phyloP scores from a whole-genome alignment of 2,888 invertebrate genomes.

The Philopedon plagiatum region DNA sequence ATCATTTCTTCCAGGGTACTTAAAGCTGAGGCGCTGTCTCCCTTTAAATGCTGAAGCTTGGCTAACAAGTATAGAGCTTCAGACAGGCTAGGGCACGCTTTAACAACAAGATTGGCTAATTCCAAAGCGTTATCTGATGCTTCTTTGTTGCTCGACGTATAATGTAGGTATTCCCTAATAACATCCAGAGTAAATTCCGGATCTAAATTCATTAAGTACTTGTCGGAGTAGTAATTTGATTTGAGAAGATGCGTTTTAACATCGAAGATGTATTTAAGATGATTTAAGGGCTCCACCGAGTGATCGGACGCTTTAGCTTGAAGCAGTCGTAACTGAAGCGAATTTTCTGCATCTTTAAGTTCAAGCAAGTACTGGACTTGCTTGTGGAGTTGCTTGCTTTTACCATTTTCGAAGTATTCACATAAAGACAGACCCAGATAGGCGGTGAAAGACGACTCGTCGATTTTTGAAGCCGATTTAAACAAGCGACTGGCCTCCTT shows the following conservation, averaged over 20 bases:
- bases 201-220: conserved; percentile 83
- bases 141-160: conserved; percentile 69
- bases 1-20: conserved; percentile 80
- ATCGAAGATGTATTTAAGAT: conserved; percentile 77
- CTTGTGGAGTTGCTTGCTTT: conserved; percentile 82
- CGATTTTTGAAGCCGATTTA: conserved; percentile 82
- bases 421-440: conserved; percentile 87
- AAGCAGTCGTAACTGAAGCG: conserved; percentile 78
- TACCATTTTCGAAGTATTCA: conserved; percentile 82
- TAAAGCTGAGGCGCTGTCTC: conserved; percentile 82
- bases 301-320: conserved; percentile 76
- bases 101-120: conserved; percentile 79
- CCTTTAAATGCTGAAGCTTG: conserved; percentile 85
- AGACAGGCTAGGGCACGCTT: conserved; percentile 87
- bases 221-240: conserved; percentile 79
- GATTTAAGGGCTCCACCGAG: conserved; percentile 72
- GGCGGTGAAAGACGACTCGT: conserved; percentile 86
- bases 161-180: conserved; percentile 82
- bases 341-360: conserved; percentile 79
- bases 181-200: conserved; percentile 89
- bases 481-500: conserved; percentile 76
- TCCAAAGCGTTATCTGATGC: conserved; percentile 40
- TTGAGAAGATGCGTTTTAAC: conserved; percentile 70
- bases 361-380: conserved; percentile 91
- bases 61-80: conserved; percentile 80